These are phyloP conservation scores for Geophilus truncorum DNA, from an alignment of 2,888 invertebrate genomes.

Conservation along the genomic window DNA sequence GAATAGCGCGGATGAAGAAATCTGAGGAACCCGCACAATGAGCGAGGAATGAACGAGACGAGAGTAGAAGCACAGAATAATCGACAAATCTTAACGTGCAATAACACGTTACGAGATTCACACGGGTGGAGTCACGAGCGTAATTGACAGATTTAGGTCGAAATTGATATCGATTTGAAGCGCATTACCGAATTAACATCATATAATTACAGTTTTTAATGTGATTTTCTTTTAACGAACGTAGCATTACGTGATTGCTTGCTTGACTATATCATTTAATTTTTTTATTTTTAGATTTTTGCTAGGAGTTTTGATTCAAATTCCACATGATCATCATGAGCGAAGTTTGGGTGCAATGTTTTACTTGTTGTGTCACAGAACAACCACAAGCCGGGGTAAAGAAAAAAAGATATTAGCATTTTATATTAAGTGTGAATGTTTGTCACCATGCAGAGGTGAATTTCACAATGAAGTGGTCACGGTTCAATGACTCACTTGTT, in stretches of 20 bases:
- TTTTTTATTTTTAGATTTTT: background rate
- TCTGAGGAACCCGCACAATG: background rate
- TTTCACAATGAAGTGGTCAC: background rate
- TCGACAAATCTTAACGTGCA: too few species aligned
- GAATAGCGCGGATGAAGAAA: slow-evolving; percentile 5
- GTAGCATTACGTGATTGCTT: too few species aligned
- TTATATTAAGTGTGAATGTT: too few species aligned
- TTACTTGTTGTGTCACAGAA: slow-evolving; percentile 81
- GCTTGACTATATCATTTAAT: background rate
- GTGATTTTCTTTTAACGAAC: background rate
- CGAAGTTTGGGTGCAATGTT: slow-evolving; percentile 87
- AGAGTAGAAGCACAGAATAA: background rate
- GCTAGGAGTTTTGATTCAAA: background rate
- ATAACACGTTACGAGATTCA: too few species aligned
- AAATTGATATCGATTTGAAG: background rate
- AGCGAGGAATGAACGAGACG: background rate
- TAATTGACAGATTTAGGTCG: background rate
- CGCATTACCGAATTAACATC: background rate
- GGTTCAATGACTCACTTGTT: background rate
- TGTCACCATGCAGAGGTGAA: too few species aligned
- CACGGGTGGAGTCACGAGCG: background rate
- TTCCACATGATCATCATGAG: slow-evolving; percentile 39
- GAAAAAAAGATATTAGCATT: too few species aligned
- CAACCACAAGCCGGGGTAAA: slow-evolving; percentile 56
- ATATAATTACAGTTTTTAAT: background rate